Evolutionary conservation across 2,888 invertebrate genomes (phyloP).

Genomic region (Scaptomyza flava): DNA sequence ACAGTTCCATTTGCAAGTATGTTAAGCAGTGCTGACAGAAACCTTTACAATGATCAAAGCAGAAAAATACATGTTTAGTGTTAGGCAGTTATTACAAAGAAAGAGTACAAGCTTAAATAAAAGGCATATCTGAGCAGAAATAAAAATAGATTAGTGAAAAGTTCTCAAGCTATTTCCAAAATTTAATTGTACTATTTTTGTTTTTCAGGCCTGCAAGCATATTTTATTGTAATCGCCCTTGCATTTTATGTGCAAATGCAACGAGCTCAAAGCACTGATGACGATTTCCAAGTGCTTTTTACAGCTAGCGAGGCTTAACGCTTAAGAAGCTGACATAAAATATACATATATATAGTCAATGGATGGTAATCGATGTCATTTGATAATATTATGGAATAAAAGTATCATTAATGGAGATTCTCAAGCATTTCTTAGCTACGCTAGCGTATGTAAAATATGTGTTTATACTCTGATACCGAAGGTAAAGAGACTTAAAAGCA

Average conservation of each 20-base stretch:
- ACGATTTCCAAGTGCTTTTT: constrained; percentile 46
- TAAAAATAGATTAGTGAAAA: too few relatives aligned
- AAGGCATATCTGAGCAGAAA: too few relatives aligned
- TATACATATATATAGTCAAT: background rate
- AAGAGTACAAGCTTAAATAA: too few relatives aligned
- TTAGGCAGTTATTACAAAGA: too few relatives aligned
- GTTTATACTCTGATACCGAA: too few relatives aligned
- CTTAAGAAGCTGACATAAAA: constrained; percentile 1
- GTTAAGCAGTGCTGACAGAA: too few relatives aligned
- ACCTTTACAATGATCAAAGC: too few relatives aligned
- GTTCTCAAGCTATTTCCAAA: too few relatives aligned
- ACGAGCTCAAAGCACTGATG: background rate
- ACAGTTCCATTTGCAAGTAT: too few relatives aligned
- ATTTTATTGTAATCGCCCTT: constrained; percentile 48
- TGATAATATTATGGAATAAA: constrained; percentile 9
- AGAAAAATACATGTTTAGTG: too few relatives aligned
- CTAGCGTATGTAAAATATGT: constrained; percentile 12
- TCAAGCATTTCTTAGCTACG: constrained; percentile 26
- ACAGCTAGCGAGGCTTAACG: constrained; percentile 6
- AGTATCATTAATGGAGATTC: constrained; percentile 28
- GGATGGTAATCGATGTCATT: background rate
- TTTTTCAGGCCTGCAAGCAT: constrained; percentile 43
- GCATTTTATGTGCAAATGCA: constrained; percentile 37
- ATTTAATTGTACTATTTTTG: background rate
- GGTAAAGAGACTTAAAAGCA: too few relatives aligned